These are phyloP conservation scores for Clivina fossor DNA, from an alignment of 2,888 invertebrate genomes.

Conservation along the genomic window DNA sequence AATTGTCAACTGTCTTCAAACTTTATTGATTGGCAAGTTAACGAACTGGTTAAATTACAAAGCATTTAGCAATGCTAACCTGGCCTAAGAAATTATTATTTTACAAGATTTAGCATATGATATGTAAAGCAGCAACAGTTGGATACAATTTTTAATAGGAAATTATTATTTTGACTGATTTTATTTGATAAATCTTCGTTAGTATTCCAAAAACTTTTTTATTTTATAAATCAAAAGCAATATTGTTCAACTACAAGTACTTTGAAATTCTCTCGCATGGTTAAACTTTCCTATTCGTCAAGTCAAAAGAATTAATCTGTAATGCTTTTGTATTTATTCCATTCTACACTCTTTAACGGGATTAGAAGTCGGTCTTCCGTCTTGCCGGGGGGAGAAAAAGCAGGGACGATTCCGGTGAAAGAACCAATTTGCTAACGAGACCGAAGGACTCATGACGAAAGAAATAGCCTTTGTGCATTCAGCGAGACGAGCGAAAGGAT, in stretches of 20 bases:
- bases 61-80: too few species aligned
- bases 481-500: slow-evolving; percentile 11
- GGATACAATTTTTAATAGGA: too few species aligned
- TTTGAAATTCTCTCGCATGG: background rate
- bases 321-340: slow-evolving; percentile 31
- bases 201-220: background rate
- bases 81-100: too few species aligned
- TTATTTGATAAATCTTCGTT: background rate
- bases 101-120: too few species aligned
- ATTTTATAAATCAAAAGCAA: background rate
- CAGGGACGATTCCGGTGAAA: slow-evolving; percentile 30
- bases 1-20: too few species aligned
- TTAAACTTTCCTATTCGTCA: slow-evolving; percentile 22
- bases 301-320: slow-evolving; percentile 28
- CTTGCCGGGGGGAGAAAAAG: slow-evolving; percentile 31
- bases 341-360: slow-evolving; percentile 31
- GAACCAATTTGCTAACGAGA: slow-evolving; percentile 33
- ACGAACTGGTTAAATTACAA: too few species aligned
- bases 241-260: background rate
- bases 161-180: too few species aligned
- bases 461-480: slow-evolving; percentile 23
- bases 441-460: slow-evolving; percentile 22
- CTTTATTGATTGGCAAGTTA: too few species aligned
- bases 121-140: too few species aligned
- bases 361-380: slow-evolving; percentile 29